Conservation (phyloP, 2,797 vertebrate species). For the Gymnodraco acuticeps region DNA sequence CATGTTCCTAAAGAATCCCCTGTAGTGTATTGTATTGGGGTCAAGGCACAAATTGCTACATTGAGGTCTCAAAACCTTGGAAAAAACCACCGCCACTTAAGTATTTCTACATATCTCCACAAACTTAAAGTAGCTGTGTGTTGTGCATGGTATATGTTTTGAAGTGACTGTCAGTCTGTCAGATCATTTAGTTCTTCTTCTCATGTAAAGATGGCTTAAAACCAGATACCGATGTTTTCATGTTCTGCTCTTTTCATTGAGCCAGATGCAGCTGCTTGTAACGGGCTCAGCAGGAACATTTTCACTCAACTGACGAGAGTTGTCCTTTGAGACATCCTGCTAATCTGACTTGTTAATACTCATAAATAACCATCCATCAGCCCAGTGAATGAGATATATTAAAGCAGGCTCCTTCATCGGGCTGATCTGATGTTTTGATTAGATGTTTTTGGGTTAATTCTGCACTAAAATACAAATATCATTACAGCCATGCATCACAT, state of each 20-base stretch:
- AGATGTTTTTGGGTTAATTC: constrained; percentile 38
- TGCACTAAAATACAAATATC: constrained; percentile 6
- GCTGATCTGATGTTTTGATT: constrained; percentile 45
- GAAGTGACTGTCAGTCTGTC: constrained; percentile 6
- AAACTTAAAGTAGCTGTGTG: neutral
- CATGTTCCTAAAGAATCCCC: too few species aligned
- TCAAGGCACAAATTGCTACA: neutral
- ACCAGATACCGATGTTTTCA: constrained; percentile 17
- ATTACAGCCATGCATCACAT: constrained; percentile 36
- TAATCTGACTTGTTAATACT: constrained; percentile 58
- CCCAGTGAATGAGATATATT: constrained; percentile 27
- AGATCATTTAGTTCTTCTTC: constrained; percentile 1
- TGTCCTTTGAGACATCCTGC: constrained; percentile 34
- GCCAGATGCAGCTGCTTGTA: neutral
- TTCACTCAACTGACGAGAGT: constrained; percentile 25
- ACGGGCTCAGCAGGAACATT: constrained; percentile 17
- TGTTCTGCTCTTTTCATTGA: constrained; percentile 8
- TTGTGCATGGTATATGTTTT: constrained; percentile 1
- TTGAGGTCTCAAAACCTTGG: neutral
- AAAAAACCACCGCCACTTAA: neutral
- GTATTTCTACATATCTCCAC: neutral
- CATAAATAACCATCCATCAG: constrained; percentile 54
- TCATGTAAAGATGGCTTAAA: constrained; percentile 20
- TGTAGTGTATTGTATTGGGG: neutral
- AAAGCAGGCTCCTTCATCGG: constrained; percentile 29